Evolutionary conservation across 1,140 invertebrate genomes (phyloP).

Genomic region (Wiebesia pumilae): DNA sequence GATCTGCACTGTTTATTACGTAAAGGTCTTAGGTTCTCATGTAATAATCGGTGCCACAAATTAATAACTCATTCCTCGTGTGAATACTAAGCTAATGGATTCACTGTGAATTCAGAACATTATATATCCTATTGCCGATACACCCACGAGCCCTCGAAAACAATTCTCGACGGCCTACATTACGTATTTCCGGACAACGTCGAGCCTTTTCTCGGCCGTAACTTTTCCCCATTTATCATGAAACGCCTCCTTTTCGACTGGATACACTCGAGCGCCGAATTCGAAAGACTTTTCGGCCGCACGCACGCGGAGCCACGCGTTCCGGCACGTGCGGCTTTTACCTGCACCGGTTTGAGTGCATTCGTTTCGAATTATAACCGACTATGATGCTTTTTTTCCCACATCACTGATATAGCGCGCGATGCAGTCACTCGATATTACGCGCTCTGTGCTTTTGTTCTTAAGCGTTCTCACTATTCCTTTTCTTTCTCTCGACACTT

Average conservation of each 20-base stretch:
- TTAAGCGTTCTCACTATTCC: not conserved
- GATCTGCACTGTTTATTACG: not conserved
- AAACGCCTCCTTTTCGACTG: conserved; percentile 8
- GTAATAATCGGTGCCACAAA: not conserved
- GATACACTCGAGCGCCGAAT: not conserved
- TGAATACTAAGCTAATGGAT: conserved; percentile 5
- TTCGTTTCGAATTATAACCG: conserved; percentile 33
- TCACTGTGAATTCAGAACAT: too few species aligned
- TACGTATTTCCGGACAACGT: not conserved
- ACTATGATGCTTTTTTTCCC: conserved; percentile 26
- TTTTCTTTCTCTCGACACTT: not conserved
- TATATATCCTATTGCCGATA: not conserved
- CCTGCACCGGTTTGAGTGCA: conserved; percentile 2
- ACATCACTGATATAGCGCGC: not conserved
- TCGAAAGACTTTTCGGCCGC: not conserved
- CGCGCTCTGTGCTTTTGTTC: not conserved
- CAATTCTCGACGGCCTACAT: not conserved
- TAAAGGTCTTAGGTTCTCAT: not conserved
- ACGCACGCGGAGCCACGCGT: conserved; percentile 12
- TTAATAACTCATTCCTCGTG: conserved; percentile 37
- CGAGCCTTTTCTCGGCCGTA: not conserved
- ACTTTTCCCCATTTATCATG: conserved; percentile 38
- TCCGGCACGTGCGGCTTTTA: conserved; percentile 31
- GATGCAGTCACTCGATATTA: not conserved
- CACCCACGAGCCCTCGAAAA: not conserved